Evolutionary conservation across 1,140 invertebrate species (phyloP), one percentile per base, ranked within the genome.

Genomic region (Hypothenemus hampei): DNA sequence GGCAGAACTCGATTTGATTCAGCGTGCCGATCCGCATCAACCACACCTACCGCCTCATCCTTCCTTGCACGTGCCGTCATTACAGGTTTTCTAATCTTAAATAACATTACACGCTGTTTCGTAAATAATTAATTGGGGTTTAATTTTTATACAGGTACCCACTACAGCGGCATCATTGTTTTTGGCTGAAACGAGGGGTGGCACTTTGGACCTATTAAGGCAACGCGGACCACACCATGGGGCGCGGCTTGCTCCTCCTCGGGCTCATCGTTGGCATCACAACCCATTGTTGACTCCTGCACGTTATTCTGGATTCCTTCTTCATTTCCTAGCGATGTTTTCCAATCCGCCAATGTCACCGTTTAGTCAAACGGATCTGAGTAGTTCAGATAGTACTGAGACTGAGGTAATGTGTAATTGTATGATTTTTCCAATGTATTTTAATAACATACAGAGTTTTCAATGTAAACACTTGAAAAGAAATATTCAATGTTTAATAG

Each of bases 241-340:
- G 43, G 63, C 74, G 20, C 56, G 64, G 33, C 40, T 68, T 24
- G 63, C 62, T 64, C 76, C 43, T 63, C 70, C 78, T 39, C 73
- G 75, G 20, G 71, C 75, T 18, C 75, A 73, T 48, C 73, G 77
- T 65, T 81, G 78, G 79, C 77, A 80, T 52, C 77, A 75, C 58
- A 72, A 65, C 41, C 66, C 76, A 5, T 72, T 79, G 22, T 52
- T 77, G 53, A 72, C 78, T 45, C 73, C 80, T 49, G 73, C 80
- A 39, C 74, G 78, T 56, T 79, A 81, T 70, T 76, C 80, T 26
- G 85, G 86, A 61, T 84, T 89, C 65, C 74, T 89, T 31, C 74
- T 90, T 15, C 87, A 89, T 69, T 88, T 91, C 77, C 73, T 91
- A 85, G 89, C 90, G 16, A 93, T 94, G 90, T 85, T 93, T 73